These are phyloP conservation scores for Bombus impatiens DNA, from an alignment of 1,140 invertebrate genomes.

Conservation along the genomic window DNA sequence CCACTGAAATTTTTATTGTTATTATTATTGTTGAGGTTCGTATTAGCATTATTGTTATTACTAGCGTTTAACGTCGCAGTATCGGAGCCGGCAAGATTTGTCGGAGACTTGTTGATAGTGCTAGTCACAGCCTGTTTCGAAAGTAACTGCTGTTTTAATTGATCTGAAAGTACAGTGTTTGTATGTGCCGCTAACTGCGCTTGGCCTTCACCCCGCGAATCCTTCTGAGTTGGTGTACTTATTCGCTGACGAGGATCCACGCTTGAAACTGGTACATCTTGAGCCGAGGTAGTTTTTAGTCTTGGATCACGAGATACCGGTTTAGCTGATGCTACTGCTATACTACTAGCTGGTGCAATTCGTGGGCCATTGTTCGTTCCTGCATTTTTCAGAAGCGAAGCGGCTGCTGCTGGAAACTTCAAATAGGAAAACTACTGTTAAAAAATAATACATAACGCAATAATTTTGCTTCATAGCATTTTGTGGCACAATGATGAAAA, in stretches of 20 bases:
- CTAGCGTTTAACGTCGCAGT: slow-evolving; percentile 70
- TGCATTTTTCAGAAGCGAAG: slow-evolving; percentile 75
- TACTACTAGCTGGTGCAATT: slow-evolving; percentile 86
- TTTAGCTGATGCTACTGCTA: slow-evolving; percentile 83
- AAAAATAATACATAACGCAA: not conserved
- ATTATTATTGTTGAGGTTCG: slow-evolving; percentile 76
- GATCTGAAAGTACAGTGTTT: slow-evolving; percentile 76
- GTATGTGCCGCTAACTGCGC: slow-evolving; percentile 64
- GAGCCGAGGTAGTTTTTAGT: slow-evolving; percentile 76
- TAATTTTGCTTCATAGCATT: not conserved
- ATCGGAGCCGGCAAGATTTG: slow-evolving; percentile 68
- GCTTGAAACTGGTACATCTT: slow-evolving; percentile 54
- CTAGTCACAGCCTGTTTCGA: slow-evolving; percentile 76
- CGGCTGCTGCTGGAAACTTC: slow-evolving; percentile 76
- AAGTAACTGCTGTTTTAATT: slow-evolving; percentile 78
- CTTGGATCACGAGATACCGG: slow-evolving; percentile 84
- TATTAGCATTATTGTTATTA: slow-evolving; percentile 78
- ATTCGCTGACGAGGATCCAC: slow-evolving; percentile 60
- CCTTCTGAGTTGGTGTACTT: slow-evolving; percentile 59
- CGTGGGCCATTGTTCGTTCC: slow-evolving; percentile 79
- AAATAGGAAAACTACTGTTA: slow-evolving; percentile 56
- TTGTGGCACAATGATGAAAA: not conserved
- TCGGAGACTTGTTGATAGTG: slow-evolving; percentile 72
- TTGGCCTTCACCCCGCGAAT: slow-evolving; percentile 61
- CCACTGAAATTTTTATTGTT: slow-evolving; percentile 77